Evolutionary conservation across 2,797 vertebrate species (phyloP).

Genomic region (Danio tinwini): DNA sequence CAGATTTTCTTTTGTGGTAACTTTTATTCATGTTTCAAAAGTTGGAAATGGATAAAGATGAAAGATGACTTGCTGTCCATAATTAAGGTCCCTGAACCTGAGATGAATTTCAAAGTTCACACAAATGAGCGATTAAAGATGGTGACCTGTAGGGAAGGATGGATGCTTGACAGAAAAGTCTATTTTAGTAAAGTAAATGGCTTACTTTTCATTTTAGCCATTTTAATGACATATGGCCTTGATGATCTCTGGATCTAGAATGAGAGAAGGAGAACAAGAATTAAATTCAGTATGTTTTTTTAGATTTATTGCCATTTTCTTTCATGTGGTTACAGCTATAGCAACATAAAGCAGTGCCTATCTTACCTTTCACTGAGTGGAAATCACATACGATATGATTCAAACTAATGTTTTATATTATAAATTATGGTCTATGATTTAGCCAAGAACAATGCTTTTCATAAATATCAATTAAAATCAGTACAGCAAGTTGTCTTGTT

Average conservation of each 20-base stretch:
- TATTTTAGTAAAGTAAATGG: neutral
- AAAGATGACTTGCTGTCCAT: neutral
- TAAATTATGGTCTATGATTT: neutral
- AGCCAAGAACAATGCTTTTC: neutral
- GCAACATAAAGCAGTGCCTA: neutral
- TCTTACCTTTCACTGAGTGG: neutral
- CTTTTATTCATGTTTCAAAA: neutral
- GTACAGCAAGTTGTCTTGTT: neutral
- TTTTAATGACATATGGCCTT: neutral
- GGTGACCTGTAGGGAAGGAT: neutral
- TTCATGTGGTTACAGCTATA: neutral
- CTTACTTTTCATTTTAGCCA: neutral
- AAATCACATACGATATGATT: neutral
- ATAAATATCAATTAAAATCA: neutral
- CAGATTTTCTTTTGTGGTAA: neutral
- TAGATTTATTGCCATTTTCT: constrained; percentile 1
- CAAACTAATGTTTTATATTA: neutral
- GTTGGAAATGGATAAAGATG: neutral
- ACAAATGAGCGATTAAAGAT: neutral
- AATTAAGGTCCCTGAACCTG: neutral
- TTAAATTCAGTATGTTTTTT: constrained; percentile 1
- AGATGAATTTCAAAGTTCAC: neutral
- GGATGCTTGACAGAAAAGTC: neutral
- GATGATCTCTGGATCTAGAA: neutral
- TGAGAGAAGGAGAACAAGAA: neutral